Evolutionary conservation across 2,888 invertebrate genomes (phyloP), one percentile per base, ranked within the genome.

Genomic region (Caradrina clavipalpis): DNA sequence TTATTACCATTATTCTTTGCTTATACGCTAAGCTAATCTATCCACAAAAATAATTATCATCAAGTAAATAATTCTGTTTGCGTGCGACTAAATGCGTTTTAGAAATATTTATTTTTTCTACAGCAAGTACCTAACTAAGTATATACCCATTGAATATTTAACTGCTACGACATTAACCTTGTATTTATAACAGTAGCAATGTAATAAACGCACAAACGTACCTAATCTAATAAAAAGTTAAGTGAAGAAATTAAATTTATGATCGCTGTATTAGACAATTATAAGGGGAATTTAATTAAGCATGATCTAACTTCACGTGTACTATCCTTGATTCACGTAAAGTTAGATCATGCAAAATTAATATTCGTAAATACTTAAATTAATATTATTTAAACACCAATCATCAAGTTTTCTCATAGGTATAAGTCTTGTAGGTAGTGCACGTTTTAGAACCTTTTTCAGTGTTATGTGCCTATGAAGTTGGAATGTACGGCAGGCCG

Each of bases 401-500:
- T 3, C 4, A 26, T 26, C 4, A 26, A 26, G 13, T 42, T 11
- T 42, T 10, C 42, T 45, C 17, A 17, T 10, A 39, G 13, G 1
- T 13, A 17, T 10, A 39, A 39, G 1, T 13, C 39, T 39, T 35
- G 35, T 35, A 8, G 8, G 35, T 60, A 59, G 15, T 57, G 73
- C 77, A 65, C 45, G 26, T 54, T 56, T 56, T 47, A 17, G 26
- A 68, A 22, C 19, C 47, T 54, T 72, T 55, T 55, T 51, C 42
- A 61, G 68, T 45, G 11, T 45, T 17, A 17, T 17, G 39, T 39
- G 11, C 11, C 2, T 64, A 59, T 54, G 58, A 49, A 62, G 42
- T 70, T 66, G 35, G 26, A 65, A 57, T 66, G 62, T 79, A 66
- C 51, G 47, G 45, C 39, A 39, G 39, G 35, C 69, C 35, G 22